These are phyloP conservation scores for Orbicella faveolata DNA, from an alignment of 64 coral and sea anemone species.

Conservation along the genomic window DNA sequence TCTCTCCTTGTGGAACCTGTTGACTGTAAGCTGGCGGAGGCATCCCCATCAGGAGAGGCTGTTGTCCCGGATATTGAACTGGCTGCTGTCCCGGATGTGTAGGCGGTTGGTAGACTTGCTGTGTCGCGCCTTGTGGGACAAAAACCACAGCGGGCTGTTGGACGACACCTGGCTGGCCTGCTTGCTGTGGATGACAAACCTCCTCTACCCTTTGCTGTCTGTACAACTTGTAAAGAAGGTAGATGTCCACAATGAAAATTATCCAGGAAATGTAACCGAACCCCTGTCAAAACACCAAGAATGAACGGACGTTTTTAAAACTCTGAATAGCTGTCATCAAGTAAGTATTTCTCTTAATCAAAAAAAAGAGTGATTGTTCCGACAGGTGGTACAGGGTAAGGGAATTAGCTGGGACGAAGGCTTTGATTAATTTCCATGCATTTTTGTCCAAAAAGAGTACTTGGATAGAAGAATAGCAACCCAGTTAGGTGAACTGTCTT, in stretches of 20 bases:
- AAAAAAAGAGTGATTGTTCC: too few species aligned
- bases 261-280: slow-evolving; percentile 23
- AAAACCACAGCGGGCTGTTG: slow-evolving; percentile 1
- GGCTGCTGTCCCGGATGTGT: slow-evolving; percentile 12
- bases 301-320: too few species aligned
- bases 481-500: too few species aligned
- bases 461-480: too few species aligned
- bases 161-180: neutral
- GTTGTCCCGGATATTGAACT: slow-evolving; percentile 18
- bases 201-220: neutral
- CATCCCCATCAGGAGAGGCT: neutral
- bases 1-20: neutral
- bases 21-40: neutral
- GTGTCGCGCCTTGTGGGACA: neutral
- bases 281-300: neutral
- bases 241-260: slow-evolving; percentile 15
- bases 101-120: neutral
- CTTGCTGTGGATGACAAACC: neutral
- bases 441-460: too few species aligned
- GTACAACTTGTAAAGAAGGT: neutral
- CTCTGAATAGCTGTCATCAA: too few species aligned
- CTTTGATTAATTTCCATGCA: too few species aligned
- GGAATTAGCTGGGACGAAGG: too few species aligned
- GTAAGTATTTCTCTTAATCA: too few species aligned
- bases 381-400: too few species aligned